Conservation (phyloP, 2,113 vertebrate genomes). For the Anolis carolinensis region DNA sequence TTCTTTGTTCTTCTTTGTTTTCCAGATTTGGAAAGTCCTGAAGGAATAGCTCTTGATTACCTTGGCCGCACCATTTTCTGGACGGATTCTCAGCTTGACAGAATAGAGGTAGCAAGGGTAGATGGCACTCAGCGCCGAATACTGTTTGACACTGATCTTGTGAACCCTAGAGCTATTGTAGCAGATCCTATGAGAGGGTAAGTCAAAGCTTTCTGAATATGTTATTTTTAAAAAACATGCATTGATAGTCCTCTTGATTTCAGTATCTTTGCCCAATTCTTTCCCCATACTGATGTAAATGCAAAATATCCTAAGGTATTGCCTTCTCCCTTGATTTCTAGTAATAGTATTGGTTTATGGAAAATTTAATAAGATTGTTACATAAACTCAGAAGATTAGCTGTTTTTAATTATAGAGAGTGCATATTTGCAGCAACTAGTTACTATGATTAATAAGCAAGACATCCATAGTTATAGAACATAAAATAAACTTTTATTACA, state of each 20-base stretch:
- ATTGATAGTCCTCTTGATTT: not conserved
- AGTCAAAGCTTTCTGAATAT: slow-evolving; percentile 26
- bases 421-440: no score
- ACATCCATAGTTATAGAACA: no score
- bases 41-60: slow-evolving; percentile 91
- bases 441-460: no score
- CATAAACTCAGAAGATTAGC: not conserved
- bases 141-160: slow-evolving; percentile 83
- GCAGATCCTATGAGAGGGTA: slow-evolving; percentile 85
- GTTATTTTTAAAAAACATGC: not conserved
- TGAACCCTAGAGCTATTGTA: slow-evolving; percentile 91
- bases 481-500: not conserved
- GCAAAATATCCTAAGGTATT: not conserved
- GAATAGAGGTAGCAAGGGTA: slow-evolving; percentile 88
- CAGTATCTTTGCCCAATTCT: not conserved
- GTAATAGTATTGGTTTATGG: not conserved
- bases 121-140: slow-evolving; percentile 88
- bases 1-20: slow-evolving; percentile 44
- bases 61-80: slow-evolving; percentile 90
- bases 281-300: not conserved
- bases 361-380: not conserved
- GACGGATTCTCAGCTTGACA: slow-evolving; percentile 89
- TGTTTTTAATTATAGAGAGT: not conserved
- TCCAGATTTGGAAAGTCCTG: slow-evolving; percentile 87
- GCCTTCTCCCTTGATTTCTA: not conserved